Evolutionary conservation across 2,113 vertebrate genomes (phyloP), one percentile per base, ranked within the genome.

Genomic region (Phaethon lepturus): DNA sequence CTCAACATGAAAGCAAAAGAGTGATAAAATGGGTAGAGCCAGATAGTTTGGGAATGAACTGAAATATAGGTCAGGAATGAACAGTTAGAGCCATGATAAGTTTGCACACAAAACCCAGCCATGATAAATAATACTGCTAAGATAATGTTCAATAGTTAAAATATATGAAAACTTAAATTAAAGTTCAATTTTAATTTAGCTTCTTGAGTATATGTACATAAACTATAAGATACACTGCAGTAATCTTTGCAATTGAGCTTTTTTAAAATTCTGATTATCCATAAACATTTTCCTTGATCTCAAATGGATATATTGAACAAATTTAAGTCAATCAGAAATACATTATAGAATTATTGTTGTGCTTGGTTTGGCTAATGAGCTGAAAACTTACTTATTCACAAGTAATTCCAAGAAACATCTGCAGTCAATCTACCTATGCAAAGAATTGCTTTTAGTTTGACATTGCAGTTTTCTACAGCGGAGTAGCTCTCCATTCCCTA

Each of bases 21-120:
- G 1, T 38, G 10, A 4, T 25, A 77, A 15, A 4, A 29, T 3
- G 9, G 3, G 6, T 31, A 59, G 10, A 76, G 47, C 1, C 12
- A 55, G 6, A 4, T 14, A 55, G 10, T 15, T 11, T 4, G 1
- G 12, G 8, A 76, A 60, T 38, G 1, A 59, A 24, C 17, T 22
- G 26, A 31, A 67, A 29, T 40, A 7, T 9, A 55, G 17, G 12
- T 63, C 31, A 80, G 73, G 25, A 26, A 31, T 22, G 22, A 79
- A 17, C 11, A 62, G 8, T 42, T 8, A 55, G n/a, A 52, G 7
- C 0, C 17, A 10, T 22, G 73, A 53, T 20, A 90, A 58, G 17
- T 11, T 52, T 71, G 33, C 14, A 49, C 15, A 73, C 23, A 86
- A 82, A 74, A 45, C 0, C 0, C 9, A 73, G 3, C 2, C 35